phyloP scores from a whole-genome alignment of 1,140 invertebrate species.

The Pemphigus obesinymphae region DNA sequence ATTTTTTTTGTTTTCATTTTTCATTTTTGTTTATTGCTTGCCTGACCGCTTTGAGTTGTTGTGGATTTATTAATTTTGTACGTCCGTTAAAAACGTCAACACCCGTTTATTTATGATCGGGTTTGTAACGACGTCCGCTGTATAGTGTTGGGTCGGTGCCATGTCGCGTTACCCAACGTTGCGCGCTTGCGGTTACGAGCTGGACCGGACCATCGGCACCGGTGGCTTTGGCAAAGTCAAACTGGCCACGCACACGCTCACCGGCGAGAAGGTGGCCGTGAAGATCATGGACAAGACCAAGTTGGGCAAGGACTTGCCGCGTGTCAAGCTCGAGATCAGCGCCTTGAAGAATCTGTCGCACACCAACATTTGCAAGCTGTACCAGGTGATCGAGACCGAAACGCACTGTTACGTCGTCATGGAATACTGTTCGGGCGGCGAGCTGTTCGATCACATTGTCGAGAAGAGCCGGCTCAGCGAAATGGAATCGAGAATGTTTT shows the following conservation, averaged over 20 bases:
- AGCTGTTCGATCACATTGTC: constrained; percentile 75
- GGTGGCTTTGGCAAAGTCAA: constrained; percentile 81
- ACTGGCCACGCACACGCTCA: constrained; percentile 68
- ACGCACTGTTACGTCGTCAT: constrained; percentile 67
- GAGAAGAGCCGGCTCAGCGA: constrained; percentile 66
- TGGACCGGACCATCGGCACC: constrained; percentile 69
- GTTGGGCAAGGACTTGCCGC: constrained; percentile 70
- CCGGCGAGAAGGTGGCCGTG: constrained; percentile 78
- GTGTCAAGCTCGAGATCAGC: constrained; percentile 73
- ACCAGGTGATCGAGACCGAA: constrained; percentile 75
- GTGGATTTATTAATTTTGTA: neutral
- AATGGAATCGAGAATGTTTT: constrained; percentile 66
- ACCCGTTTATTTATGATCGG: neutral
- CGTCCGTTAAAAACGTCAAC: neutral
- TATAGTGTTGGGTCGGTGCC: too few relatives aligned
- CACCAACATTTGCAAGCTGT: constrained; percentile 77
- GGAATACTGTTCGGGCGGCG: constrained; percentile 79
- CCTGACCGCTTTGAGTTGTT: neutral
- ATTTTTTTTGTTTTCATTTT: neutral
- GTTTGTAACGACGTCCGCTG: neutral
- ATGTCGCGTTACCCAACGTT: constrained; percentile 35
- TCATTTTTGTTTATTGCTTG: constrained; percentile 6
- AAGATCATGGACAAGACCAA: constrained; percentile 78
- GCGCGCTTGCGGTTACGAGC: constrained; percentile 54
- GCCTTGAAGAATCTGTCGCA: constrained; percentile 75